These are phyloP conservation scores for Camponotus floridanus DNA, from an alignment of 1,140 invertebrate species.

Conservation along the genomic window DNA sequence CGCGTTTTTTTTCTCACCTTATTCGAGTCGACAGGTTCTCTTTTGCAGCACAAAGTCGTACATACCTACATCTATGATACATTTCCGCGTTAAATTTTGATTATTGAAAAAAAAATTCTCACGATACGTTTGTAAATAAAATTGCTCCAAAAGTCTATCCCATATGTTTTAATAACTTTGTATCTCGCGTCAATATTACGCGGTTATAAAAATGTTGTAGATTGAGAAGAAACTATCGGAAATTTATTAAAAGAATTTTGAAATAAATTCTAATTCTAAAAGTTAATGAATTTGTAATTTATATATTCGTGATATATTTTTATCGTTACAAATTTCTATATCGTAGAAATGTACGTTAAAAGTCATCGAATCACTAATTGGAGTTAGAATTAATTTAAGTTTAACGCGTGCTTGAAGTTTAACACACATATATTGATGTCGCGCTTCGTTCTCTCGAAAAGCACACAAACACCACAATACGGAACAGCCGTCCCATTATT, in stretches of 20 bases:
- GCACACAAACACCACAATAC: background rate
- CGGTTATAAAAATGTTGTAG: background rate
- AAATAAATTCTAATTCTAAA: no score
- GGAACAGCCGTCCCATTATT: slow-evolving; percentile 43
- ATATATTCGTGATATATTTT: background rate
- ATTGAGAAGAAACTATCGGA: background rate
- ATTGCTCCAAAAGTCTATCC: background rate
- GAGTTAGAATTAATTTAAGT: slow-evolving; percentile 5
- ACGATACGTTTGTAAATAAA: background rate
- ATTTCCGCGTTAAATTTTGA: background rate
- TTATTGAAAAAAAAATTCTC: background rate
- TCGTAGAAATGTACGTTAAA: background rate
- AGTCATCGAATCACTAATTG: slow-evolving; percentile 4
- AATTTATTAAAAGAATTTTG: background rate
- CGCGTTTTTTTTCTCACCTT: slow-evolving; percentile 25
- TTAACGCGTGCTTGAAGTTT: no score
- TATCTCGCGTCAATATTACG: background rate
- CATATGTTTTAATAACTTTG: slow-evolving; percentile 2
- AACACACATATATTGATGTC: background rate
- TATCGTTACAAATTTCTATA: background rate
- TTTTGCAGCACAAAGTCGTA: slow-evolving; percentile 21
- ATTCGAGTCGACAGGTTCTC: slow-evolving; percentile 53
- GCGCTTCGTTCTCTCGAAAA: slow-evolving; percentile 17
- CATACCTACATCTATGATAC: background rate
- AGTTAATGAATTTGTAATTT: background rate